phyloP scores from a whole-genome alignment of 2,797 vertebrate genomes.

The Nannoperca obscura region DNA sequence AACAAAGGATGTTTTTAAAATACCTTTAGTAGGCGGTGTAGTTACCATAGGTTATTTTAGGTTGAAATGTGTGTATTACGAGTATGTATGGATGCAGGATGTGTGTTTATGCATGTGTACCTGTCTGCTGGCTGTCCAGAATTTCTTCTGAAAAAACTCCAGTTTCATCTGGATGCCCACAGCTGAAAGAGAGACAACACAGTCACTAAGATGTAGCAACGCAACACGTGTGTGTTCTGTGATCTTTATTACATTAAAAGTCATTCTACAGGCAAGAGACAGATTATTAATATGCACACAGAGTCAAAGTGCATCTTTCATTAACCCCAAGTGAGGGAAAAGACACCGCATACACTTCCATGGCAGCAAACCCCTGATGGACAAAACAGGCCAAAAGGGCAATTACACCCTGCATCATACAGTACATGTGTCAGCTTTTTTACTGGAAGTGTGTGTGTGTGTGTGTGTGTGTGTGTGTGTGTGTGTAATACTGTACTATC shows the following conservation, averaged over 20 bases:
- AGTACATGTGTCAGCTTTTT: conserved; percentile 36
- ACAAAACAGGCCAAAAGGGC: conserved; percentile 25
- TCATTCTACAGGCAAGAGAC: conserved; percentile 4
- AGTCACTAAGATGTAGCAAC: not conserved
- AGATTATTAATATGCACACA: conserved; percentile 5
- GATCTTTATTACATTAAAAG: conserved; percentile 29
- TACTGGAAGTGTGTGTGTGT: conserved; percentile 29
- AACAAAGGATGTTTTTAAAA: not conserved
- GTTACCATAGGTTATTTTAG: not conserved
- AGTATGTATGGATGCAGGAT: not conserved
- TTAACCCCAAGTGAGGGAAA: conserved; percentile 18
- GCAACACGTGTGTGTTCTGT: not conserved
- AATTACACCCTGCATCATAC: conserved; percentile 16
- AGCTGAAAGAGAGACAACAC: conserved; percentile 86
- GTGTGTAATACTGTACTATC: conserved; percentile 13
- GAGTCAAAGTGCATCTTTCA: conserved; percentile 26
- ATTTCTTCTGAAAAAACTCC: conserved; percentile 98
- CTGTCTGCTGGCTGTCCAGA: conserved; percentile 99
- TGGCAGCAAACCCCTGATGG: conserved; percentile 6
- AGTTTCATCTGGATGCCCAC: conserved; percentile 99
- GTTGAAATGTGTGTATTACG: not conserved
- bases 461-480: conserved; percentile 14
- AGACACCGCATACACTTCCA: not conserved
- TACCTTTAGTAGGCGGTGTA: not conserved
- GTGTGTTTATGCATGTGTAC: conserved; percentile 75